Percentiles rank a stretch among this genome's conserved stretches.
phyloP scores from a whole-genome alignment of 2,113 vertebrate species.

The Corythaixoides concolor region DNA sequence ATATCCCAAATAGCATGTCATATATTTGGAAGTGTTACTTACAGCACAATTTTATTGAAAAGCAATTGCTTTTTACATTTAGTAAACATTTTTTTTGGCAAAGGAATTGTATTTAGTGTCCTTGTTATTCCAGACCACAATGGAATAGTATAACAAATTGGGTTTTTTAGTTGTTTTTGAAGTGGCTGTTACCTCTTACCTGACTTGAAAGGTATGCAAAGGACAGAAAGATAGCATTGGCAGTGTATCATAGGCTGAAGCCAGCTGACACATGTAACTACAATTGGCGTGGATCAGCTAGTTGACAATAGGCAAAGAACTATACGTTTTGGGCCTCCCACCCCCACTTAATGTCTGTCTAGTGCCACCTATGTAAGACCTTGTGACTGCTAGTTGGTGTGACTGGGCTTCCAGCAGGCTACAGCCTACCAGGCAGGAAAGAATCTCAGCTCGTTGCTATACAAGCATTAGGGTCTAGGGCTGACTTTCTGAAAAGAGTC shows the following conservation, averaged over 20 bases:
- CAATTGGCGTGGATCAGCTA: neutral
- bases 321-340: neutral
- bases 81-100: neutral
- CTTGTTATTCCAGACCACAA: neutral
- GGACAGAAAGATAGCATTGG: neutral
- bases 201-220: neutral
- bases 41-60: neutral
- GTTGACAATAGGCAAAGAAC: neutral
- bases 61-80: neutral
- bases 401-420: neutral
- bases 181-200: neutral
- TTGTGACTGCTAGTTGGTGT: neutral
- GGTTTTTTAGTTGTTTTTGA: neutral
- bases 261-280: accelerated
- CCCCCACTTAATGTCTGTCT: neutral
- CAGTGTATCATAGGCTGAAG: neutral
- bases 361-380: neutral
- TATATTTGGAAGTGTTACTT: neutral
- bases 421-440: neutral
- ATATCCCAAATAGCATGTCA: neutral
- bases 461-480: neutral
- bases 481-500: neutral
- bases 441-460: neutral
- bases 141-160: neutral
- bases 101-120: neutral